These are phyloP conservation scores for Acomys russatus DNA, from an alignment of 2,797 vertebrate genomes.

Conservation along the genomic window DNA sequence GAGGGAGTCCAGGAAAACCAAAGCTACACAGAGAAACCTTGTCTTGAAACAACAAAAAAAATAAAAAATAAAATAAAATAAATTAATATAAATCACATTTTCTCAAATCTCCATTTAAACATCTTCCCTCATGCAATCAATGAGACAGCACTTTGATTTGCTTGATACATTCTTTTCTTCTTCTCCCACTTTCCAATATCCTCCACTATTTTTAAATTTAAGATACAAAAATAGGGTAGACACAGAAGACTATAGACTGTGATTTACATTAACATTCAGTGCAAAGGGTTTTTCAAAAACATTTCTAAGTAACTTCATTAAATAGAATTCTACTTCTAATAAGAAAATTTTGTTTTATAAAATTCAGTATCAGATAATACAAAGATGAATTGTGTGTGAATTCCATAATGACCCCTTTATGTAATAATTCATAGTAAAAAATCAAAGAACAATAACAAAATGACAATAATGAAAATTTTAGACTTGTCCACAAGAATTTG, in stretches of 20 bases:
- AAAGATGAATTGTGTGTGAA: not conserved
- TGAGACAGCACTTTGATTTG: not conserved
- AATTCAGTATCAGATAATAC: not conserved
- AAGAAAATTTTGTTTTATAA: not conserved
- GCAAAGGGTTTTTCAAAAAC: not conserved
- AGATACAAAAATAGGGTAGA: not conserved
- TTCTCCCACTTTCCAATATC: not conserved
- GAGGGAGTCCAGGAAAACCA: no score
- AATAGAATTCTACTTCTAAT: constrained; percentile 8
- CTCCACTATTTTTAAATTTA: not conserved
- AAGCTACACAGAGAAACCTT: no score
- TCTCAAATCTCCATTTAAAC: not conserved
- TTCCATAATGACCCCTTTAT: not conserved
- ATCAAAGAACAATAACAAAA: not conserved
- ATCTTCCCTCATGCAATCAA: not conserved
- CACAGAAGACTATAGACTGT: not conserved
- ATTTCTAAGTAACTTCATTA: not conserved
- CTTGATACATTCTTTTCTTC: not conserved
- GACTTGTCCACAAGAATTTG: not conserved
- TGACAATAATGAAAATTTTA: not conserved
- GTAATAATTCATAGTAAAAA: not conserved
- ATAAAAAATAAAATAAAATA: not conserved
- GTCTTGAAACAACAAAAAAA: no score
- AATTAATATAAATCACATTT: not conserved
- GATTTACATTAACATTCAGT: not conserved